Percentiles rank a stretch among this genome's conserved stretches.
phyloP scores from a whole-genome alignment of 2,888 invertebrate genomes.

The Acrocyrtus sp. region DNA sequence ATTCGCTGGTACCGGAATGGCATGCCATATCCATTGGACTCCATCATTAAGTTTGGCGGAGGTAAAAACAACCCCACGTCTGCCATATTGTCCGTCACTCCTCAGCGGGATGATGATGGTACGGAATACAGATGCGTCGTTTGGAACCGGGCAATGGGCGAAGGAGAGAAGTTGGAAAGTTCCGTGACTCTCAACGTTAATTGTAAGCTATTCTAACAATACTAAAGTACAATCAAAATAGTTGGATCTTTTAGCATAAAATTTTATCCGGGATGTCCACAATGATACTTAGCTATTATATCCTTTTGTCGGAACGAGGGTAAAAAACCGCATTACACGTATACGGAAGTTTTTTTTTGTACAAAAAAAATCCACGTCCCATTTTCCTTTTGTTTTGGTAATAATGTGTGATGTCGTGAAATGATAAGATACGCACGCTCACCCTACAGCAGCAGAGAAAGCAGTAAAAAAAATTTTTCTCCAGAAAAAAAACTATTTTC shows the following conservation, averaged over 20 bases:
- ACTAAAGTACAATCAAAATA: neutral
- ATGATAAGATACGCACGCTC: slow-evolving; percentile 52
- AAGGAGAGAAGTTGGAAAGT: slow-evolving; percentile 81
- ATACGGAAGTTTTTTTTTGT: neutral
- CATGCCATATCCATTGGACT: slow-evolving; percentile 77
- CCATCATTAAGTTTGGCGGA: slow-evolving; percentile 73
- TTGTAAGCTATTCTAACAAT: slow-evolving; percentile 75
- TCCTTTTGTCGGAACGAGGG: neutral
- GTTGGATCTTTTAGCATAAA: slow-evolving; percentile 17
- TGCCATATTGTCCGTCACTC: slow-evolving; percentile 79
- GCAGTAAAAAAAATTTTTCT: neutral
- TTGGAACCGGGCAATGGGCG: slow-evolving; percentile 87
- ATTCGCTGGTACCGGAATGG: slow-evolving; percentile 85
- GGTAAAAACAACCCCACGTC: slow-evolving; percentile 80
- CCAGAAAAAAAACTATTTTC: slow-evolving; percentile 35
- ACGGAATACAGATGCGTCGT: slow-evolving; percentile 87
- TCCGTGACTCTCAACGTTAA: slow-evolving; percentile 86
- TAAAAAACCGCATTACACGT: neutral
- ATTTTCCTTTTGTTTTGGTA: neutral
- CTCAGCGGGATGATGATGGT: slow-evolving; percentile 85
- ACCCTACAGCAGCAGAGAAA: slow-evolving; percentile 10
- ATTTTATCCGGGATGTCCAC: neutral
- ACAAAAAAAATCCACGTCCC: neutral
- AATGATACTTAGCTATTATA: neutral
- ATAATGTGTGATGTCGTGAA: slow-evolving; percentile 42